phyloP scores from a whole-genome alignment of 2,797 vertebrate species.

The Myiotriccus ornatus region DNA sequence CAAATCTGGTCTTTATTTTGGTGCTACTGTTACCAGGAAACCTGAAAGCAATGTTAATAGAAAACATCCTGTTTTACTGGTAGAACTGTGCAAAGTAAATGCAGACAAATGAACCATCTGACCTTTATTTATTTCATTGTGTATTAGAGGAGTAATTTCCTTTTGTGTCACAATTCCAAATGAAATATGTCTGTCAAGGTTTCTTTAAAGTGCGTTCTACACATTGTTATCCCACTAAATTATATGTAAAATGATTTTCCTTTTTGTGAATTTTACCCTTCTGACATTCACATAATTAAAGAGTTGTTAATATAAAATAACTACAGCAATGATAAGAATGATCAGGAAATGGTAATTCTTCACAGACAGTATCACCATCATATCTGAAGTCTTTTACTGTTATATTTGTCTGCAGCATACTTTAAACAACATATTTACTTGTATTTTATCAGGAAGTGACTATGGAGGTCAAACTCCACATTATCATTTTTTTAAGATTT shows the following conservation, averaged over 20 bases:
- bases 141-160: slow-evolving; percentile 14
- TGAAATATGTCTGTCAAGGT: slow-evolving; percentile 17
- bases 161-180: slow-evolving; percentile 19
- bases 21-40: slow-evolving; percentile 73
- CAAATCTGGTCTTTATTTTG: slow-evolving; percentile 64
- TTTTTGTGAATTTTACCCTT: slow-evolving; percentile 12
- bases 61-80: slow-evolving; percentile 41
- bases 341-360: not conserved
- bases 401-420: slow-evolving; percentile 13
- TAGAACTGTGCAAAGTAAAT: slow-evolving; percentile 12
- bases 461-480: slow-evolving; percentile 35
- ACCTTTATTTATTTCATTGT: slow-evolving; percentile 31
- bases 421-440: slow-evolving; percentile 45
- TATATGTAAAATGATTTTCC: not conserved
- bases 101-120: not conserved
- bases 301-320: slow-evolving; percentile 22
- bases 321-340: not conserved
- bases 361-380: not conserved
- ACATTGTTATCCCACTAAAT: not conserved
- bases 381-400: slow-evolving; percentile 22
- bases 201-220: slow-evolving; percentile 23
- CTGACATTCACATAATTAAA: slow-evolving; percentile 14
- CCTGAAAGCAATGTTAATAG: not conserved
- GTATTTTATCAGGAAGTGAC: slow-evolving; percentile 17
- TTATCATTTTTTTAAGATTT: slow-evolving; percentile 23